phyloP scores from a whole-genome alignment of 2,888 invertebrate species.

The Allophyes oxyacanthae region DNA sequence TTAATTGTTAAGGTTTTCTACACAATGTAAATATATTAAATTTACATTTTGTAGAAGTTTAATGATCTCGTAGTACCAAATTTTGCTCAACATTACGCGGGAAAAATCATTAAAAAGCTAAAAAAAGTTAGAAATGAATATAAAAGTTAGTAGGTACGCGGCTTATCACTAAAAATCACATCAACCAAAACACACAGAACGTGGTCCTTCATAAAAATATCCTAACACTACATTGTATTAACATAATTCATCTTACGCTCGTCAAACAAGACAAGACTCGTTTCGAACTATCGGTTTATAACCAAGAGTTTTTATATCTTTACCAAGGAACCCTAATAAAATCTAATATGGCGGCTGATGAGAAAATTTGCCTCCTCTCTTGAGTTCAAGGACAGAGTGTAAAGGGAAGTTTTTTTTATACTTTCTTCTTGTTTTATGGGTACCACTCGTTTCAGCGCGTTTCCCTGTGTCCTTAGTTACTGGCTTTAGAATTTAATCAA shows the following conservation, averaged over 20 bases:
- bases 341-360: slow-evolving; percentile 51
- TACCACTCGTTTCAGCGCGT: not conserved
- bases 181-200: slow-evolving; percentile 14
- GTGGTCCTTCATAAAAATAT: slow-evolving; percentile 40
- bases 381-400: slow-evolving; percentile 27
- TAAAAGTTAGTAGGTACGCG: not conserved
- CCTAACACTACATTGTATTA: slow-evolving; percentile 44
- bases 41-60: no score
- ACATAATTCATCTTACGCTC: slow-evolving; percentile 43
- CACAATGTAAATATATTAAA: no score
- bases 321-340: slow-evolving; percentile 49
- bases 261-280: slow-evolving; percentile 47
- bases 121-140: no score
- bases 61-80: no score
- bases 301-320: slow-evolving; percentile 51
- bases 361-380: slow-evolving; percentile 34
- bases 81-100: no score
- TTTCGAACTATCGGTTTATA: slow-evolving; percentile 41
- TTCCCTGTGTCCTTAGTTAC: not conserved
- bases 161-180: not conserved
- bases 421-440: slow-evolving; percentile 19
- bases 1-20: no score
- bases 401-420: slow-evolving; percentile 2
- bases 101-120: no score
- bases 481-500: not conserved